Evolutionary conservation across 2,888 invertebrate genomes (phyloP).

Genomic region (Cheilosia grossa): DNA sequence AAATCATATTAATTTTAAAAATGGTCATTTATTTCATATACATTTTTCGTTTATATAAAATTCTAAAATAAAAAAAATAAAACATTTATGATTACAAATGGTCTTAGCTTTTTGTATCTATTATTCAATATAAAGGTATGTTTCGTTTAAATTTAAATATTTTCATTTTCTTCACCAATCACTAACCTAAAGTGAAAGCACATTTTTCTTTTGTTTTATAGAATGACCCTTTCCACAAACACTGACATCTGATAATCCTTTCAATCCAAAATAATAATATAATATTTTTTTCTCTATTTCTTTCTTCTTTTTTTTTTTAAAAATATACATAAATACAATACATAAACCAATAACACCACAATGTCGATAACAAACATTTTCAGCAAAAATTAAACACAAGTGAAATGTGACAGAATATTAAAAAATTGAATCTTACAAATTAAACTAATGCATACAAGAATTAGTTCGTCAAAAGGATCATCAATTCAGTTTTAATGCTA

Average conservation of each 20-base stretch:
- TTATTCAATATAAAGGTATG: conserved; percentile 14
- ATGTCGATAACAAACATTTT: conserved; percentile 31
- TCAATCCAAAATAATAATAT: conserved; percentile 43
- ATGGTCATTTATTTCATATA: conserved; percentile 68
- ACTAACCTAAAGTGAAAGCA: conserved; percentile 74
- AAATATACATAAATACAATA: conserved; percentile 56
- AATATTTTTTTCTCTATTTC: background rate
- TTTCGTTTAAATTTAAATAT: conserved; percentile 17
- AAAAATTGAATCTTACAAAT: conserved; percentile 17
- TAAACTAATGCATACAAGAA: conserved; percentile 22
- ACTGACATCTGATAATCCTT: conserved; percentile 69
- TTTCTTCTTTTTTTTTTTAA: background rate
- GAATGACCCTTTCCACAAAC: conserved; percentile 73
- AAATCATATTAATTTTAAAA: conserved; percentile 40
- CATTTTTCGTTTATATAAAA: conserved; percentile 50
- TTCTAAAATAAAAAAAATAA: conserved; percentile 52
- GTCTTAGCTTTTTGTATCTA: conserved; percentile 48
- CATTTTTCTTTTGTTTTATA: conserved; percentile 54
- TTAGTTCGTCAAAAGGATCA: conserved; percentile 74
- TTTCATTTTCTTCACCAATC: conserved; percentile 43
- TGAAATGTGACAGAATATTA: conserved; percentile 29
- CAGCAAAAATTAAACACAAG: conserved; percentile 27
- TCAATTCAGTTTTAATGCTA: conserved; percentile 67
- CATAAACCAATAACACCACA: conserved; percentile 71
- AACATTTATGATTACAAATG: conserved; percentile 57